Percentiles rank a stretch among this genome's conserved stretches.
Evolutionary conservation across 2,113 vertebrate species (phyloP).

Genomic region (Microcebus jonahi): DNA sequence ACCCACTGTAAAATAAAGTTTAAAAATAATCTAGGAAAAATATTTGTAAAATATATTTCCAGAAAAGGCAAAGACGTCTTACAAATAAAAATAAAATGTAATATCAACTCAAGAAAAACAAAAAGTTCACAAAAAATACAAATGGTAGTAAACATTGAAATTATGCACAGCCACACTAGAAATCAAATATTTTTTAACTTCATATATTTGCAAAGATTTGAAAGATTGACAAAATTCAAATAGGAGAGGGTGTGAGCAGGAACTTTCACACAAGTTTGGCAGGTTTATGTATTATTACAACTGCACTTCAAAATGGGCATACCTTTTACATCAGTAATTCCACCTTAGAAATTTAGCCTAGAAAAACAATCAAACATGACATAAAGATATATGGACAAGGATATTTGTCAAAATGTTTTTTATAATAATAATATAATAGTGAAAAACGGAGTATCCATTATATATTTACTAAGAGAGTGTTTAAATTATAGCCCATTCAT

Average conservation of each 20-base stretch:
- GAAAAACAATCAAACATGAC: neutral
- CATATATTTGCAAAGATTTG: neutral
- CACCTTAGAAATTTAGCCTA: neutral
- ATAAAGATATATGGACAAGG: neutral
- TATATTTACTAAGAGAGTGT: too few relatives aligned
- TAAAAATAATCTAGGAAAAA: neutral
- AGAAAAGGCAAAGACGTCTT: neutral
- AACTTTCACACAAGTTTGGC: neutral
- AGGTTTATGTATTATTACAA: neutral
- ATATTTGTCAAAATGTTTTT: neutral
- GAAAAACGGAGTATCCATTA: neutral
- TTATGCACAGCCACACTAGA: neutral
- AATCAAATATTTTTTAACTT: neutral
- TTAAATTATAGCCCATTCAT: neutral
- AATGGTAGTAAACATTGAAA: neutral
- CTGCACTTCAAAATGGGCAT: neutral
- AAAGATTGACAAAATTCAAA: neutral
- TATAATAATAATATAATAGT: neutral
- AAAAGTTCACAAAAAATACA: neutral
- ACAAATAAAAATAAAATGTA: neutral
- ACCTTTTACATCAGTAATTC: neutral
- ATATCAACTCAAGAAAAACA: neutral
- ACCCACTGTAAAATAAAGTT: neutral
- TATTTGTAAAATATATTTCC: neutral
- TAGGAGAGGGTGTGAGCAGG: neutral